Evolutionary conservation across 2,113 vertebrate species (phyloP).

Genomic region (Atrichornis clamosus): DNA sequence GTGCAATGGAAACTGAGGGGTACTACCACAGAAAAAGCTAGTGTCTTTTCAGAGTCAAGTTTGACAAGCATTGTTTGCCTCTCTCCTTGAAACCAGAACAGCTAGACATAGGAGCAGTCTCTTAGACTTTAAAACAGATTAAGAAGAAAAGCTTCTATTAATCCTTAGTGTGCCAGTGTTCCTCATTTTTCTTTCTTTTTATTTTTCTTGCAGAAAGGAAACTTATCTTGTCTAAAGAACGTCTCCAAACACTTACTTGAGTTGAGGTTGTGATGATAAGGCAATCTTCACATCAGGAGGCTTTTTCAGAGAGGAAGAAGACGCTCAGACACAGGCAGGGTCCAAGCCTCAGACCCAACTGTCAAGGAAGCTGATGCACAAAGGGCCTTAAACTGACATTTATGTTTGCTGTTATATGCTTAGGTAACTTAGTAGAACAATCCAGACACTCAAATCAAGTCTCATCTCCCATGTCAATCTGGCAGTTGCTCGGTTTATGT

Average conservation of each 20-base stretch:
- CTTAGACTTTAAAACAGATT: background rate
- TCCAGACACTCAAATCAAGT: background rate
- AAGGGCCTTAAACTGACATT: background rate
- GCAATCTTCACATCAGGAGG: conserved; percentile 51
- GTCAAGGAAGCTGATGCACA: background rate
- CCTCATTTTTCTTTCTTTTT: background rate
- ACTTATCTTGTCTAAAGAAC: background rate
- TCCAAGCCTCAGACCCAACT: conserved; percentile 44
- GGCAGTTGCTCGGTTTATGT: background rate
- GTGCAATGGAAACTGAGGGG: conserved; percentile 30
- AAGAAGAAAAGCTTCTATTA: conserved; percentile 31
- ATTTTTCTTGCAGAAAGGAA: background rate
- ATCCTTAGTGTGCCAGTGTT: background rate
- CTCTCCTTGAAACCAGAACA: conserved; percentile 1
- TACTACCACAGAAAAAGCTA: background rate
- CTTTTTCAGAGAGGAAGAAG: conserved; percentile 58
- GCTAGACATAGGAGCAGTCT: background rate
- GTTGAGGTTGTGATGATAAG: conserved; percentile 46
- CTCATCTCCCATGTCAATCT: background rate
- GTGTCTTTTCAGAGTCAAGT: conserved; percentile 33
- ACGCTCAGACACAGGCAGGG: background rate
- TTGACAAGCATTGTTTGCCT: conserved; percentile 36
- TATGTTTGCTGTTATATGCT: background rate
- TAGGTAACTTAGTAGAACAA: background rate
- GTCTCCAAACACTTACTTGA: background rate